These are phyloP conservation scores for Oegoconia quadripuncta DNA, from an alignment of 2,888 invertebrate genomes.

Conservation along the genomic window DNA sequence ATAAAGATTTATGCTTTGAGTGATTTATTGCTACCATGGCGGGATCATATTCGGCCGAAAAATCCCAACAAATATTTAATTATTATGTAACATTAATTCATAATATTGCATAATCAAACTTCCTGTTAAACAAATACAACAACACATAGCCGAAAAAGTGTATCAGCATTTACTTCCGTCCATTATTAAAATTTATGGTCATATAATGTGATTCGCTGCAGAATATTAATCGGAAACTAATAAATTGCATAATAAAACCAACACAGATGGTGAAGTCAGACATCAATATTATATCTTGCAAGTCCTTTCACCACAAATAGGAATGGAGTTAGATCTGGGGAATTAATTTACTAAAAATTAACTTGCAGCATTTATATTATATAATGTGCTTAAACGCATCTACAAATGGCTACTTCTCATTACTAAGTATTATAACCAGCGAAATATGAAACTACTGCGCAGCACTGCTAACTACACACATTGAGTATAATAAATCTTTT, in stretches of 20 bases:
- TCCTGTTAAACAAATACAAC: constrained; percentile 18
- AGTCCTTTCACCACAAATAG: constrained; percentile 34
- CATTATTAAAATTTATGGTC: constrained; percentile 31
- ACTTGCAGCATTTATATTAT: too few species aligned
- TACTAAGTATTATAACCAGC: too few species aligned
- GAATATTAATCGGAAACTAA: constrained; percentile 36
- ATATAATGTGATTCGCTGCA: constrained; percentile 17
- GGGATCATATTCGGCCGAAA: too few species aligned
- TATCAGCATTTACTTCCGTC: constrained; percentile 35
- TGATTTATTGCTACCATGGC: too few species aligned
- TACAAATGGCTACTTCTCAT: too few species aligned
- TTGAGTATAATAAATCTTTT: too few species aligned
- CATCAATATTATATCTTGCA: constrained; percentile 19
- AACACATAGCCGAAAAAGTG: constrained; percentile 24
- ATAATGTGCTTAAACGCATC: too few species aligned
- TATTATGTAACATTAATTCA: constrained; percentile 17
- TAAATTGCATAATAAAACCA: constrained; percentile 33
- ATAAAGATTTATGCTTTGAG: background rate
- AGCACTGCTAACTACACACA: too few species aligned
- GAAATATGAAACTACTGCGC: too few species aligned
- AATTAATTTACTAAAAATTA: too few species aligned
- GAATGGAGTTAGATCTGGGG: constrained; percentile 16
- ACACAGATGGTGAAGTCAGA: background rate
- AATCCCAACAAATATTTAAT: too few species aligned
- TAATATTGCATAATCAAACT: constrained; percentile 24